phyloP scores from a whole-genome alignment of 2,888 invertebrate genomes.

The Meiosimyza decipiens region DNA sequence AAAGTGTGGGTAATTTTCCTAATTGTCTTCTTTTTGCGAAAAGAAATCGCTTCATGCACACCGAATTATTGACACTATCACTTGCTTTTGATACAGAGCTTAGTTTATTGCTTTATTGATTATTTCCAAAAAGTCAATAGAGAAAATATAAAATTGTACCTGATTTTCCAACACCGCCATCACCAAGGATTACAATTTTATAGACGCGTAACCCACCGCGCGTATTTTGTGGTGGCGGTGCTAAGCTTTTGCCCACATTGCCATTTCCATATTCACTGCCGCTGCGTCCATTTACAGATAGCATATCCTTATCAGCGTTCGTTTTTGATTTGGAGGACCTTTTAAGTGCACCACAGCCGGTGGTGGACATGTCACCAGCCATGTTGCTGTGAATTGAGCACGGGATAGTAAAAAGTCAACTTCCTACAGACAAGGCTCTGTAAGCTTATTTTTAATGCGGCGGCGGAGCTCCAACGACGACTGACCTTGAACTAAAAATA shows the following conservation, averaged over 20 bases:
- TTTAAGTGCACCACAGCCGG: conserved; percentile 64
- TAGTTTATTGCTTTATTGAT: too few species aligned
- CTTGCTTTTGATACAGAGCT: too few species aligned
- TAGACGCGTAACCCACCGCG: conserved; percentile 81
- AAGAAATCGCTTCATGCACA: too few species aligned
- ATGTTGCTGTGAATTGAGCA: conserved; percentile 46
- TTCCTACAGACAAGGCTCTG: background rate
- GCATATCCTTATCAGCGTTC: conserved; percentile 53
- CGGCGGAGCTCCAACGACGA: conserved; percentile 8
- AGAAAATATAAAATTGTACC: conserved; percentile 67
- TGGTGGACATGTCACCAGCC: conserved; percentile 62
- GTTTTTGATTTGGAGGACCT: conserved; percentile 60
- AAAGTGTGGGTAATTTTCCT: too few species aligned
- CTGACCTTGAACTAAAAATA: conserved; percentile 44
- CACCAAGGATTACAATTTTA: conserved; percentile 91
- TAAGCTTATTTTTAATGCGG: background rate
- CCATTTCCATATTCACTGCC: conserved; percentile 45
- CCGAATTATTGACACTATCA: too few species aligned
- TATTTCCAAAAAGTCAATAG: too few species aligned
- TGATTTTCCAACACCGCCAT: conserved; percentile 94
- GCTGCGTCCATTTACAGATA: conserved; percentile 44
- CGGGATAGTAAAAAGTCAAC: conserved; percentile 30
- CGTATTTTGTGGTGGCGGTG: conserved; percentile 61
- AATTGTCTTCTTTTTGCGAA: too few species aligned
- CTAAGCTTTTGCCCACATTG: conserved; percentile 41